Conservation (phyloP, 2,113 vertebrate genomes). For the Passerina amoena region DNA sequence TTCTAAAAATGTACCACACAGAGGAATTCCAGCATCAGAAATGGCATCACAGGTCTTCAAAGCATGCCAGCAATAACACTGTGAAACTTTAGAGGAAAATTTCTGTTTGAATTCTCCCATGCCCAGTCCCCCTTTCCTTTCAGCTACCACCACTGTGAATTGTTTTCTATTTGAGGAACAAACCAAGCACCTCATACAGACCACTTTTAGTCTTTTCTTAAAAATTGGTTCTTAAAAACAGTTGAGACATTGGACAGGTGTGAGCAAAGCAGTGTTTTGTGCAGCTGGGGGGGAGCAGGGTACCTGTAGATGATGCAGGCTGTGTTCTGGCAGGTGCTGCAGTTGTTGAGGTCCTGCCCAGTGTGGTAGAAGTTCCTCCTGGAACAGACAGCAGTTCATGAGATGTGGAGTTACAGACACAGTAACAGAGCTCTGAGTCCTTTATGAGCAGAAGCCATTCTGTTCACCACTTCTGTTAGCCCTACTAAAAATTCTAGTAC, state of each 20-base stretch:
- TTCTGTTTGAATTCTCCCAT: not conserved
- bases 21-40: not conserved
- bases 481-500: not conserved
- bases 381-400: conserved; percentile 65
- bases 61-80: not conserved
- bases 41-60: not conserved
- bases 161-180: not conserved
- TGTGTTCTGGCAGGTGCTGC: conserved; percentile 94
- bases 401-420: not conserved
- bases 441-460: not conserved
- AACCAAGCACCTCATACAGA: not conserved
- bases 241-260: not conserved
- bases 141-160: not conserved
- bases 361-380: conserved; percentile 96
- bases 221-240: not conserved
- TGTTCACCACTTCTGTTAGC: not conserved
- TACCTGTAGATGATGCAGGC: conserved; percentile 99
- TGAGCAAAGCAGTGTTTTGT: not conserved
- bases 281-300: conserved; percentile 15
- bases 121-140: not conserved
- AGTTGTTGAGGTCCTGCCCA: conserved; percentile 98
- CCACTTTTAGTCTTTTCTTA: not conserved
- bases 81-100: not conserved
- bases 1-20: not conserved
- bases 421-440: not conserved